Evolutionary conservation across 2,113 vertebrate genomes (phyloP).

Genomic region (Melanotaenia duboulayi): DNA sequence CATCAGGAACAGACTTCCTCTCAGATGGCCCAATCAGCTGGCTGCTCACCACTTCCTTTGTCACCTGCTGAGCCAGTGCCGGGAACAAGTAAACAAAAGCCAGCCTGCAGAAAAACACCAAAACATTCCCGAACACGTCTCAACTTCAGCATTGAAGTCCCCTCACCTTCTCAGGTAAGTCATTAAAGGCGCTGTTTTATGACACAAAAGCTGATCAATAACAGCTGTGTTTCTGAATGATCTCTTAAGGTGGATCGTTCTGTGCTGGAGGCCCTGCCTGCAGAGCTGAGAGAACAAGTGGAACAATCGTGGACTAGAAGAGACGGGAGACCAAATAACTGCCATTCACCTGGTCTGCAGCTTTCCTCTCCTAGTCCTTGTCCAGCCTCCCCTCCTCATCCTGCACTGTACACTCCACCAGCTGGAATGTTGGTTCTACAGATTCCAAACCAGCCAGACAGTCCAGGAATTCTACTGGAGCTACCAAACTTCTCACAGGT

Average conservation of each 20-base stretch:
- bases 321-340: slow-evolving; percentile 60
- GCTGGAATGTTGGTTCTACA: slow-evolving; percentile 88
- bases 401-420: slow-evolving; percentile 71
- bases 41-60: slow-evolving; percentile 60
- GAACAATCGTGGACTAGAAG: slow-evolving; percentile 86
- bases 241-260: slow-evolving; percentile 90
- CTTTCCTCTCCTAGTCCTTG: slow-evolving; percentile 40
- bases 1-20: slow-evolving; percentile 79
- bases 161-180: slow-evolving; percentile 93
- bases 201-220: neutral
- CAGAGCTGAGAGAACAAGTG: slow-evolving; percentile 92
- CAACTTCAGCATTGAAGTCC: slow-evolving; percentile 93
- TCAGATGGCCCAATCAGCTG: slow-evolving; percentile 65
- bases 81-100: slow-evolving; percentile 80
- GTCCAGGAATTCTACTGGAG: slow-evolving; percentile 90
- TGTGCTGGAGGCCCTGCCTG: slow-evolving; percentile 91
- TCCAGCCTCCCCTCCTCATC: slow-evolving; percentile 35
- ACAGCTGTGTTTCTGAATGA: neutral
- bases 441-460: slow-evolving; percentile 88
- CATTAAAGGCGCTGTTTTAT: neutral
- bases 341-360: slow-evolving; percentile 32
- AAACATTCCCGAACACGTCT: slow-evolving; percentile 83
- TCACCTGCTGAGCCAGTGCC: slow-evolving; percentile 78
- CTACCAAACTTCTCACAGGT: slow-evolving; percentile 96
- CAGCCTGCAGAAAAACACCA: slow-evolving; percentile 78